Evolutionary conservation across 2,888 invertebrate genomes (phyloP).

Genomic region (Eupelmus urozonus): DNA sequence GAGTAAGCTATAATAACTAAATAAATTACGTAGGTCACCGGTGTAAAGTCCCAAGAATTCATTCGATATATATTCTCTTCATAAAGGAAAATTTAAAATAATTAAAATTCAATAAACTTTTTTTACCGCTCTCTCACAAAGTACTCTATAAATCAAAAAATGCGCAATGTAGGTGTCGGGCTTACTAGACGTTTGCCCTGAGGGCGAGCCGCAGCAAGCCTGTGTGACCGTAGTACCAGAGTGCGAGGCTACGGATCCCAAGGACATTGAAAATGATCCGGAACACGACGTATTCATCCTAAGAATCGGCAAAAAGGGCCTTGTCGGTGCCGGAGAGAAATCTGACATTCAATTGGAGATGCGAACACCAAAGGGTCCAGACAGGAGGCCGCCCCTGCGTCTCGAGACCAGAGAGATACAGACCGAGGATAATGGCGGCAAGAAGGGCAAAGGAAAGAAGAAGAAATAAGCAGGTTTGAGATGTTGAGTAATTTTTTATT

Average conservation of each 20-base stretch:
- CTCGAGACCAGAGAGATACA: constrained; percentile 84
- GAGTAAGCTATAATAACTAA: too few relatives aligned
- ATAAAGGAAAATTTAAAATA: too few relatives aligned
- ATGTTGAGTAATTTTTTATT: not conserved
- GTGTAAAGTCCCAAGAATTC: too few relatives aligned
- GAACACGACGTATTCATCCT: constrained; percentile 86
- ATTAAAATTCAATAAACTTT: too few relatives aligned
- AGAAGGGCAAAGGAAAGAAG: constrained; percentile 43
- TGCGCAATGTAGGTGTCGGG: constrained; percentile 65
- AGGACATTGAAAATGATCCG: constrained; percentile 78
- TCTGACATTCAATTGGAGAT: constrained; percentile 85
- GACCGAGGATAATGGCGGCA: constrained; percentile 70
- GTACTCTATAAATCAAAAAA: not conserved
- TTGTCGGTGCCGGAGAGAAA: constrained; percentile 84
- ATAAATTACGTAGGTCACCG: too few relatives aligned
- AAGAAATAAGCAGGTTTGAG: constrained; percentile 31
- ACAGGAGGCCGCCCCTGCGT: constrained; percentile 80
- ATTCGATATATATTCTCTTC: too few relatives aligned
- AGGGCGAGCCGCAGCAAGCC: constrained; percentile 61
- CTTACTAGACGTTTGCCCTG: constrained; percentile 61
- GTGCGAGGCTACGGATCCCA: constrained; percentile 58
- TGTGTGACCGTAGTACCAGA: constrained; percentile 68
- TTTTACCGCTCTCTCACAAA: too few relatives aligned
- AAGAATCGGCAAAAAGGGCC: constrained; percentile 86
- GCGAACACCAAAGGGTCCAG: constrained; percentile 85